Evolutionary conservation across 2,888 invertebrate species (phyloP).

Genomic region (Hypselothyrea guttata): DNA sequence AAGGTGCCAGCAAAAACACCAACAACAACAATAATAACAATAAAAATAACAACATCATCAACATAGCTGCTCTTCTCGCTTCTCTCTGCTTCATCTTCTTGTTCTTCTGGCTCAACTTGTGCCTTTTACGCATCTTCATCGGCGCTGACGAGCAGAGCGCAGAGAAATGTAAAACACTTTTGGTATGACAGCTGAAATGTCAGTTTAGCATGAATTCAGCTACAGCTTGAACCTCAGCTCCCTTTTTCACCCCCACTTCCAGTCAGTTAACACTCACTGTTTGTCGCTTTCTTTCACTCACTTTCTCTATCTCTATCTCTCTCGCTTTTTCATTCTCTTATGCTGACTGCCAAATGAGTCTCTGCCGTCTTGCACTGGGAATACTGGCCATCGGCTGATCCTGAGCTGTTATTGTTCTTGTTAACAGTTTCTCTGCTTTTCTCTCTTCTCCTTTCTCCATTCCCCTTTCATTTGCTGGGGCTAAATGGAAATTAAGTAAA

Average conservation of each 20-base stretch:
- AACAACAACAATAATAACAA: slow-evolving; percentile 7
- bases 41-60: slow-evolving; percentile 53
- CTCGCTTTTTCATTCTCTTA: too few relatives aligned
- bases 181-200: slow-evolving; percentile 77
- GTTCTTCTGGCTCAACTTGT: slow-evolving; percentile 20
- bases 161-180: slow-evolving; percentile 72
- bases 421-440: slow-evolving; percentile 14
- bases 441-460: too few relatives aligned
- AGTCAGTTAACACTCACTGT: background rate
- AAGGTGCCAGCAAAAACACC: slow-evolving; percentile 33
- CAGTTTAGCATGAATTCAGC: slow-evolving; percentile 69
- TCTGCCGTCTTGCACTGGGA: background rate
- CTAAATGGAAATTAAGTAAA: slow-evolving; percentile 47
- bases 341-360: background rate
- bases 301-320: too few relatives aligned
- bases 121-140: slow-evolving; percentile 25
- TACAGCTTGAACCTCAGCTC: background rate
- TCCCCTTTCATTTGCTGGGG: too few relatives aligned
- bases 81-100: slow-evolving; percentile 6
- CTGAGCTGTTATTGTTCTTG: slow-evolving; percentile 4
- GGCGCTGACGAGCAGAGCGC: slow-evolving; percentile 37
- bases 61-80: too few relatives aligned
- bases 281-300: too few relatives aligned
- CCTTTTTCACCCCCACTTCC: background rate
- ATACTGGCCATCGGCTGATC: background rate